Base-by-base conservation (phyloP, 2,888 invertebrate genomes). In the Euproctis similis region DNA sequence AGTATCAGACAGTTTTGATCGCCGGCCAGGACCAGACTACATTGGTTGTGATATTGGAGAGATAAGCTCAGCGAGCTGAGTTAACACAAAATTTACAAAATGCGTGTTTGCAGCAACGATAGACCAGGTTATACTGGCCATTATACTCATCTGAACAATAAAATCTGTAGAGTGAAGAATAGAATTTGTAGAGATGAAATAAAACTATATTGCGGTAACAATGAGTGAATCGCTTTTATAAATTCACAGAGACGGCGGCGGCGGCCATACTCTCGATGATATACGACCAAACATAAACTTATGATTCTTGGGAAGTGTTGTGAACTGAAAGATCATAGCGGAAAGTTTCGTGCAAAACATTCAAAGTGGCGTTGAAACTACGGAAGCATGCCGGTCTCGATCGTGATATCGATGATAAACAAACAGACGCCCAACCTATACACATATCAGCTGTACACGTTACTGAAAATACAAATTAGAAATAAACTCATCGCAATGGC, bases 261-360 rank as follows among this genome's bases (percentile, higher is more conserved):
- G 8, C 8, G 9, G 11, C 12, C n/a, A 19, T 21, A 8, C 8
- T 13, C 4, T 20, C 13, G 5, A 25, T 29, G 23, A 23, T 23
- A 26, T 4, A 26, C 14, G 26, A 2, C 4, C 4, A 16, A n/a
- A 28, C 2, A 25, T 22, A 26, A 33, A 33, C 18, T 10, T 9
- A 13, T 10, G 21, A 14, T 33, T 33, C 33, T 5, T 12, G 8
- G 8, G 11, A 33, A 26, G 9, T 29, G 23, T n/a, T 21, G 21
- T 3, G n/a, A 24, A 16, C 27, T 28, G 12, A 2, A 12, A 10
- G 20, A 24, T 24, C 20, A 20, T 20, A 21, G 18, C n/a, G n/a
- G 13, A 28, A 10, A 18, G 6, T 23, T 26, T 8, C 11, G 8
- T 9, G 2, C 4, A n/a, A 11, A 16, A 13, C 9, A 1, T 11